Conservation (phyloP, 2,797 vertebrate species). For the Tenualosa ilisha region DNA sequence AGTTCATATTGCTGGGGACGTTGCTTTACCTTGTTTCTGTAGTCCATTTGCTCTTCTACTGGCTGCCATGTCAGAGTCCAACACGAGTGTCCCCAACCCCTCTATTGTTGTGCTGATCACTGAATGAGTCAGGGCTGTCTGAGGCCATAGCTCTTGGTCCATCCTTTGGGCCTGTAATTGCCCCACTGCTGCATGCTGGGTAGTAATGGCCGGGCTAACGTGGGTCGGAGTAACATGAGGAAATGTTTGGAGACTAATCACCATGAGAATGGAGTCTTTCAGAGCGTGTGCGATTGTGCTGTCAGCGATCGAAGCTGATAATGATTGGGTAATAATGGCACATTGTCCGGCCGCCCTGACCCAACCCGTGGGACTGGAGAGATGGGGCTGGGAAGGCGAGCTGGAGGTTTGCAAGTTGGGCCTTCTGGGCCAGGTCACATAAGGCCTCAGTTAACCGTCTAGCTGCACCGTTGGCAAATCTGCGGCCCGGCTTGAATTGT, state of each 20-base stretch:
- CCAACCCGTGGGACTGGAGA: slow-evolving; percentile 61
- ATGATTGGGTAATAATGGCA: slow-evolving; percentile 89
- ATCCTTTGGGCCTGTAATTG: slow-evolving; percentile 83
- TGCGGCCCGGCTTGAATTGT: not conserved
- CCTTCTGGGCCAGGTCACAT: not conserved
- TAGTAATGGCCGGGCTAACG: slow-evolving; percentile 60
- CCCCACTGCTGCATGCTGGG: slow-evolving; percentile 39
- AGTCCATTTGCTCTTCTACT: slow-evolving; percentile 37
- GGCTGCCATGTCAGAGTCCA: not conserved
- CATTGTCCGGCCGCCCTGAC: slow-evolving; percentile 81
- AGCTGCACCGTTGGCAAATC: slow-evolving; percentile 8
- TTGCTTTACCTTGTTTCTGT: slow-evolving; percentile 19
- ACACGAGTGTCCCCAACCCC: slow-evolving; percentile 24
- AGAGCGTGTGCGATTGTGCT: slow-evolving; percentile 83
- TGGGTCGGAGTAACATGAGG: slow-evolving; percentile 82
- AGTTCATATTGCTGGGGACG: slow-evolving; percentile 59
- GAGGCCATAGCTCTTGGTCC: slow-evolving; percentile 76
- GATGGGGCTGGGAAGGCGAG: not conserved
- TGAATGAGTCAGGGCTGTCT: slow-evolving; percentile 75
- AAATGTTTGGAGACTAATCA: slow-evolving; percentile 89
- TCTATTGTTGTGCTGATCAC: slow-evolving; percentile 76
- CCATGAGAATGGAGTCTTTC: slow-evolving; percentile 88
- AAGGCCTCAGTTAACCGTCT: slow-evolving; percentile 42
- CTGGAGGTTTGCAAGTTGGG: not conserved
- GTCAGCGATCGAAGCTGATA: slow-evolving; percentile 89